These are phyloP conservation scores for Salvelinus alpinus DNA, from an alignment of 2,113 vertebrate genomes.

Conservation along the genomic window DNA sequence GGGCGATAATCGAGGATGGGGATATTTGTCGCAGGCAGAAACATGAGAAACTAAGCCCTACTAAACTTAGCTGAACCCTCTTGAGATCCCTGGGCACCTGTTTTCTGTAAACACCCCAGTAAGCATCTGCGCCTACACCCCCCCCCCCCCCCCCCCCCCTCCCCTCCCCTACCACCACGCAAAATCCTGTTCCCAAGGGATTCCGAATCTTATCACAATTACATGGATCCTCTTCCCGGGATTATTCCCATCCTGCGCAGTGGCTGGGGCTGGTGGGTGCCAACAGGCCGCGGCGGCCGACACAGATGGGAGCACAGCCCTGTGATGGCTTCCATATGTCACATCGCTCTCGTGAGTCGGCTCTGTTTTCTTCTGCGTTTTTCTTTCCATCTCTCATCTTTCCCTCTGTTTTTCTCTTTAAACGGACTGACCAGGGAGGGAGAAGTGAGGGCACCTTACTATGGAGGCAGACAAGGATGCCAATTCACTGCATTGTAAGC, in stretches of 20 bases:
- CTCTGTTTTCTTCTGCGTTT: conserved; percentile 48
- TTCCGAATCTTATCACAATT: conserved; percentile 60
- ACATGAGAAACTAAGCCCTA: conserved; percentile 47
- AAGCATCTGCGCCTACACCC: conserved; percentile 46
- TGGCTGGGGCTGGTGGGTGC: conserved; percentile 65
- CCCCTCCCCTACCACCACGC: neutral
- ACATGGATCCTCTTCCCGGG: conserved; percentile 60
- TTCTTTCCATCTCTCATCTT: conserved; percentile 63
- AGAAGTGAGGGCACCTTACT: conserved; percentile 26
- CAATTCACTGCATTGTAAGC: conserved; percentile 51
- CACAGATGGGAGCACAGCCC: conserved; percentile 71
- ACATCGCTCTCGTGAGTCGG: conserved; percentile 39
- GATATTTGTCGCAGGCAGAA: conserved; percentile 39
- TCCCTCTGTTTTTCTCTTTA: conserved; percentile 61
- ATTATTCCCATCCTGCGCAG: conserved; percentile 71
- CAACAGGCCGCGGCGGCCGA: conserved; percentile 62
- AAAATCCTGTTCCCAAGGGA: conserved; percentile 51
- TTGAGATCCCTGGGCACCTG: conserved; percentile 64
- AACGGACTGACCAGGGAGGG: conserved; percentile 31
- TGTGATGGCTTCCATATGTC: conserved; percentile 77
- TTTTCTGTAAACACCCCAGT: conserved; percentile 61
- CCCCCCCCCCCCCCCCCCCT: too few relatives aligned
- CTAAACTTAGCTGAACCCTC: conserved; percentile 52
- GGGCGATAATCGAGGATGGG: conserved; percentile 13
- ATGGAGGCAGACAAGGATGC: conserved; percentile 53